Evolutionary conservation across 1,140 invertebrate species (phyloP).

Genomic region (Chironomus tepperi): DNA sequence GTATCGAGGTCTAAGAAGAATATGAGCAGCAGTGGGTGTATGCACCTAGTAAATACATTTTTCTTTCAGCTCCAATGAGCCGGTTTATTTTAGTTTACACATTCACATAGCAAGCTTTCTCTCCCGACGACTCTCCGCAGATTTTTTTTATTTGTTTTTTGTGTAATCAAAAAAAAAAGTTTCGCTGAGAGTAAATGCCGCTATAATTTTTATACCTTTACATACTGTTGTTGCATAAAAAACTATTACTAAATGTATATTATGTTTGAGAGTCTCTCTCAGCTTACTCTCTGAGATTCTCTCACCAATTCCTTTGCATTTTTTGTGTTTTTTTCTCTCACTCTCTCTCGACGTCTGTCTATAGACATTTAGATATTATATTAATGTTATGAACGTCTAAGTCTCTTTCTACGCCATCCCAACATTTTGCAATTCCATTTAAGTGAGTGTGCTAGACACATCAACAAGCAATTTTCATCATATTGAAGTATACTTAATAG

Average conservation of each 20-base stretch:
- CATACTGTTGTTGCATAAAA: neutral
- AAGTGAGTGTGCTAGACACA: conserved; percentile 12
- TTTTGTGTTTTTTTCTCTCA: too few relatives aligned
- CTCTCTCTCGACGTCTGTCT: too few relatives aligned
- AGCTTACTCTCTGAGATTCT: neutral
- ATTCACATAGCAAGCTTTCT: neutral
- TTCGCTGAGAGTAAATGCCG: neutral
- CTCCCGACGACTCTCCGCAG: neutral
- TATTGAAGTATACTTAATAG: neutral
- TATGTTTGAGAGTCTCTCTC: neutral
- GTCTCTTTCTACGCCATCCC: neutral
- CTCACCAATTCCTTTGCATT: neutral
- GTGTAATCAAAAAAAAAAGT: too few relatives aligned
- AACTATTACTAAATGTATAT: neutral
- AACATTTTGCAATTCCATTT: conserved; percentile 3
- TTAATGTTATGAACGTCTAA: too few relatives aligned
- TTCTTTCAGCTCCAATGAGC: neutral
- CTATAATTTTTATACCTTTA: neutral
- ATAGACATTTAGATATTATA: neutral
- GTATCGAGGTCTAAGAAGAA: too few relatives aligned
- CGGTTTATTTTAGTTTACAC: neutral
- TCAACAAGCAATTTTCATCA: conserved; percentile 11
- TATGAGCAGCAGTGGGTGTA: too few relatives aligned
- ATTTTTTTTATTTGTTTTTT: too few relatives aligned
- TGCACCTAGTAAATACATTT: neutral